Evolutionary conservation across 1,140 invertebrate genomes (phyloP), one percentile per base, ranked within the genome.

Genomic region (Heliothis virescens): DNA sequence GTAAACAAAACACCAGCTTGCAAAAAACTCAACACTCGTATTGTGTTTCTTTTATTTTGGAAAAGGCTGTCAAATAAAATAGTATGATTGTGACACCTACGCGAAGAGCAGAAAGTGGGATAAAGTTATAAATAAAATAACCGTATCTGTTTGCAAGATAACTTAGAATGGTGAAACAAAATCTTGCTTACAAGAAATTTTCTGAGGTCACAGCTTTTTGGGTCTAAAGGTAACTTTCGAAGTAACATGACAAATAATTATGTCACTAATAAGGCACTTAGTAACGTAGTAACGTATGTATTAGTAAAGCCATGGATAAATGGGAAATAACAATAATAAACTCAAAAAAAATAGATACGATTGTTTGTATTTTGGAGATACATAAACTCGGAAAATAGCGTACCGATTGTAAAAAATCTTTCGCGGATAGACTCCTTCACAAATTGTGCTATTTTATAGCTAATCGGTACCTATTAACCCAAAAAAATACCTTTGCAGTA

Each of bases 51-150:
- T 65, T 16, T 65, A 65, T 65, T 65, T 65, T 47, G 65, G 21
- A 69, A 15, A 52, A 69, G 12, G 41, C 34, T 69, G 65, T 69
- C 65, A 69, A 50, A 69, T 69, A 69, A 69, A 69, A 69, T 50
- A 52, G 65, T 69, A 16, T 15, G 47, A 34, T 62, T 4, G 10
- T 69, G 11, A 48, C 18, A 26, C 65, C 65, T 50, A 69, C 65
- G 47, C 65, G 47, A 21, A 11, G 18, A 3, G 18, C 65, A 21
- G 3, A 18, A 69, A 50, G 65, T 26, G 52, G 18, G 16, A 65
- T 65, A 47, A 12, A 12, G 2, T 52, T 48, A 21, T 47, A 50
- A 16, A 69, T 52, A 52, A 65, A 21, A 47, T 7, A 50, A 21
- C 47, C 18, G 13, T 50, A 69, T 50, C 47, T 52, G 16, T 26